Percentiles rank a stretch among this genome's conserved stretches.
phyloP scores from a whole-genome alignment of 2,797 vertebrate species.

The Sebastes itinus region DNA sequence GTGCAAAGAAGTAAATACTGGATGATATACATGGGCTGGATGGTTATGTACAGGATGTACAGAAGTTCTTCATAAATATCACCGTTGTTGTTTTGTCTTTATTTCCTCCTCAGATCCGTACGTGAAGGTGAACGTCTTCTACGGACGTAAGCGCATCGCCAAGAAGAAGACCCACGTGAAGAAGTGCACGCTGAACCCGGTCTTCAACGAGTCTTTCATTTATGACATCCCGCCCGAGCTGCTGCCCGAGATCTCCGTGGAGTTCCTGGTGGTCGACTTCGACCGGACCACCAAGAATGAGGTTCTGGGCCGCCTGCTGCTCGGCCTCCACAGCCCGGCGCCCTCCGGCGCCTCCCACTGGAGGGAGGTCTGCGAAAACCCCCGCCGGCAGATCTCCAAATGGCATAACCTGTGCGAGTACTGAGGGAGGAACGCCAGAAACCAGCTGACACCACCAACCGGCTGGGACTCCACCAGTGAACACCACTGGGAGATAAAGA shows the following conservation, averaged over 20 bases:
- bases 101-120: slow-evolving; percentile 87
- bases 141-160: slow-evolving; percentile 93
- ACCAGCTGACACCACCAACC: slow-evolving; percentile 2
- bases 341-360: slow-evolving; percentile 88
- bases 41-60: too few species aligned
- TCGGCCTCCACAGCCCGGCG: slow-evolving; percentile 89
- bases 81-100: too few species aligned
- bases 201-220: slow-evolving; percentile 98
- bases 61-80: too few species aligned
- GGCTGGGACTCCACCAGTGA: slow-evolving; percentile 42
- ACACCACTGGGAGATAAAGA: slow-evolving; percentile 36
- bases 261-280: slow-evolving; percentile 96
- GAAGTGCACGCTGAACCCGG: slow-evolving; percentile 94
- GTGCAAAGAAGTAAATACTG: too few species aligned
- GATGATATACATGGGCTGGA: too few species aligned
- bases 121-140: slow-evolving; percentile 97
- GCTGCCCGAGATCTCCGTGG: slow-evolving; percentile 92
- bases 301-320: slow-evolving; percentile 90
- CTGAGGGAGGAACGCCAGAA: slow-evolving; percentile 62
- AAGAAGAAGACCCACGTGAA: slow-evolving; percentile 99
- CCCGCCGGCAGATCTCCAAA: slow-evolving; percentile 90
- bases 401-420: slow-evolving; percentile 96
- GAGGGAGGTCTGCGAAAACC: slow-evolving; percentile 91
- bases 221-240: slow-evolving; percentile 93
- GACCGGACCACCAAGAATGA: slow-evolving; percentile 97